A percentile compares a stretch with the other conserved stretches of the same genome.
phyloP scores from a whole-genome alignment of 2,797 vertebrate species.

The Takifugu ocellatus region DNA sequence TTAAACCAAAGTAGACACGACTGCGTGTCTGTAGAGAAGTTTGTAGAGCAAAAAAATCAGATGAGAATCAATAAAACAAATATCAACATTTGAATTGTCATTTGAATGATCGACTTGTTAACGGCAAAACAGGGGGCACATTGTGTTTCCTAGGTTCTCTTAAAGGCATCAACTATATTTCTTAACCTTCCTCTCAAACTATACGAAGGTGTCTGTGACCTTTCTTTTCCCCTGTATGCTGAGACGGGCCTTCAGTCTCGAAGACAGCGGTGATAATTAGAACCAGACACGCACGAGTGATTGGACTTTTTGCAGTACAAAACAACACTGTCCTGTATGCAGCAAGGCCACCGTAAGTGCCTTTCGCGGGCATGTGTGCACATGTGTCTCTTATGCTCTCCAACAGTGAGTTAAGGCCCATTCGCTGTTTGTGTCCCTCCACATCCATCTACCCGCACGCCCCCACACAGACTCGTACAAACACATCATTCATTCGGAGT shows the following conservation, averaged over 20 bases:
- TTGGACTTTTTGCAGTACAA: slow-evolving; percentile 52
- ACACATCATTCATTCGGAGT: slow-evolving; percentile 57
- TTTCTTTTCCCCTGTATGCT: slow-evolving; percentile 30
- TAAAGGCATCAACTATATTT: slow-evolving; percentile 3
- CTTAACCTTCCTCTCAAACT: slow-evolving; percentile 15
- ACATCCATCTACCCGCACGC: slow-evolving; percentile 25
- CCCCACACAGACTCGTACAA: slow-evolving; percentile 38
- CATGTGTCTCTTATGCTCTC: slow-evolving; percentile 28
- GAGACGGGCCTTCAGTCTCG: slow-evolving; percentile 39
- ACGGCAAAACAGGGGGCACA: too few relatives aligned
- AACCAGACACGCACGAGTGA: slow-evolving; percentile 57
- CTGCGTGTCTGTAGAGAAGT: not conserved
- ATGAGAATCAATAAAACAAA: too few relatives aligned
- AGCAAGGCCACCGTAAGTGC: slow-evolving; percentile 53
- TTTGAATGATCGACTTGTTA: too few relatives aligned
- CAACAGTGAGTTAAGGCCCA: slow-evolving; percentile 36
- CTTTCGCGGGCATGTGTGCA: slow-evolving; percentile 23
- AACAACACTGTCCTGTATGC: slow-evolving; percentile 68
- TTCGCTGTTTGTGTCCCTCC: slow-evolving; percentile 36
- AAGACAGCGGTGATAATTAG: slow-evolving; percentile 63
- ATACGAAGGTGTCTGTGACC: slow-evolving; percentile 25
- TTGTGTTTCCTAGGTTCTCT: too few relatives aligned
- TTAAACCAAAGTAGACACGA: not conserved
- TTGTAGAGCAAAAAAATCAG: too few relatives aligned
- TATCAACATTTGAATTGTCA: too few relatives aligned